These are phyloP conservation scores for Rotaria magnacalcarata DNA, from an alignment of 2,888 invertebrate genomes.

Conservation along the genomic window DNA sequence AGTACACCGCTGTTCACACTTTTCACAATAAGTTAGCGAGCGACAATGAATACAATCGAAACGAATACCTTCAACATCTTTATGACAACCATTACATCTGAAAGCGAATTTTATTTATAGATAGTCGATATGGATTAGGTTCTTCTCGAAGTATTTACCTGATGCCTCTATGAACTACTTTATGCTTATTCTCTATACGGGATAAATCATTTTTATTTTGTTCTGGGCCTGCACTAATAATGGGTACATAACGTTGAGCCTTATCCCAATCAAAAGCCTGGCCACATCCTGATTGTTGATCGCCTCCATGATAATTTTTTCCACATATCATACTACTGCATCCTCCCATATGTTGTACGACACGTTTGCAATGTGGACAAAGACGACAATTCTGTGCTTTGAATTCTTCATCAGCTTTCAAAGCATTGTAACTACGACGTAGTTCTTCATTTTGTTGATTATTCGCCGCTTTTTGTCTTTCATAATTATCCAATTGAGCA, in stretches of 20 bases:
- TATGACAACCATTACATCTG: neutral
- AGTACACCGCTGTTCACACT: neutral
- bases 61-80: neutral
- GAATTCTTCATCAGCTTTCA: neutral
- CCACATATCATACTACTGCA: neutral
- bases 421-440: neutral
- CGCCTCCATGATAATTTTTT: neutral
- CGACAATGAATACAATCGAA: neutral
- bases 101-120: neutral
- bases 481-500: neutral
- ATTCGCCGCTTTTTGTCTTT: neutral
- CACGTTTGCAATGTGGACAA: neutral
- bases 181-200: neutral
- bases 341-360: neutral
- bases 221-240: neutral
- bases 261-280: neutral
- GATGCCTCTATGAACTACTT: neutral
- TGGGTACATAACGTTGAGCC: neutral
- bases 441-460: neutral
- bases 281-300: neutral
- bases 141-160: neutral
- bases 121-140: too few species aligned
- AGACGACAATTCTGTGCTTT: neutral
- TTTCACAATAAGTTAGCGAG: neutral
- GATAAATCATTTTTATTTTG: neutral